Evolutionary conservation across 1,140 invertebrate species (phyloP).

Genomic region (Battus philenor): DNA sequence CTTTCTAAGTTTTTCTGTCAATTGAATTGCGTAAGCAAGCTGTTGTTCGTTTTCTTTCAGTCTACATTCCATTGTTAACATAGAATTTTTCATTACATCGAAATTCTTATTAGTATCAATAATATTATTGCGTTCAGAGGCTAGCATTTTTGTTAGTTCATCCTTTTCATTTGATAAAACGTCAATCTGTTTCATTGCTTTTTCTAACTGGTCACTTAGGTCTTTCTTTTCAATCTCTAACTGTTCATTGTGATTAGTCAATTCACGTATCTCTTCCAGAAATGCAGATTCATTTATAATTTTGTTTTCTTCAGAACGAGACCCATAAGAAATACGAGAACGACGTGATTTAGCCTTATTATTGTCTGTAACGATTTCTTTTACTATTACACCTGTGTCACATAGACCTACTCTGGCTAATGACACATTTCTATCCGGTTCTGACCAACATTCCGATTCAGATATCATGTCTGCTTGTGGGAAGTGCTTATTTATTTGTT

Average conservation of each 20-base stretch:
- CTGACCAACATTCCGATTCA: conserved; percentile 90
- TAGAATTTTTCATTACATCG: conserved; percentile 33
- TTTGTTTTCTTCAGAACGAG: conserved; percentile 58
- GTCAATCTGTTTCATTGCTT: conserved; percentile 43
- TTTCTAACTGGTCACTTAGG: conserved; percentile 42
- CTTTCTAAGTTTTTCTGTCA: conserved; percentile 40
- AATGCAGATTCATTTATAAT: conserved; percentile 36
- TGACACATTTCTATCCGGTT: conserved; percentile 88
- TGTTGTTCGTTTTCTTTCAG: conserved; percentile 49
- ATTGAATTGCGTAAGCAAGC: conserved; percentile 31
- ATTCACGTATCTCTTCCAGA: conserved; percentile 42
- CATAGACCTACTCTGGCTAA: conserved; percentile 84
- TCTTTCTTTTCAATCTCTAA: conserved; percentile 53
- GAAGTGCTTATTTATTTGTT: conserved; percentile 34
- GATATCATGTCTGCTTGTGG: conserved; percentile 76
- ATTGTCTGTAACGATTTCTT: conserved; percentile 42
- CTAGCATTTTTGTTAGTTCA: conserved; percentile 34
- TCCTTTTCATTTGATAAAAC: conserved; percentile 49
- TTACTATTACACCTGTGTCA: conserved; percentile 44
- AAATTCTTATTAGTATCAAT: conserved; percentile 39
- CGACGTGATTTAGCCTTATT: conserved; percentile 38
- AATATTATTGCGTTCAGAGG: conserved; percentile 31
- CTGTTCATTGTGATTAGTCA: conserved; percentile 34
- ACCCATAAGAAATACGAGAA: conserved; percentile 49
- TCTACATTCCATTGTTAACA: conserved; percentile 33